Percentiles rank a stretch among this genome's conserved stretches.
phyloP scores from a whole-genome alignment of 2,888 invertebrate species.

The Arenicola marina region DNA sequence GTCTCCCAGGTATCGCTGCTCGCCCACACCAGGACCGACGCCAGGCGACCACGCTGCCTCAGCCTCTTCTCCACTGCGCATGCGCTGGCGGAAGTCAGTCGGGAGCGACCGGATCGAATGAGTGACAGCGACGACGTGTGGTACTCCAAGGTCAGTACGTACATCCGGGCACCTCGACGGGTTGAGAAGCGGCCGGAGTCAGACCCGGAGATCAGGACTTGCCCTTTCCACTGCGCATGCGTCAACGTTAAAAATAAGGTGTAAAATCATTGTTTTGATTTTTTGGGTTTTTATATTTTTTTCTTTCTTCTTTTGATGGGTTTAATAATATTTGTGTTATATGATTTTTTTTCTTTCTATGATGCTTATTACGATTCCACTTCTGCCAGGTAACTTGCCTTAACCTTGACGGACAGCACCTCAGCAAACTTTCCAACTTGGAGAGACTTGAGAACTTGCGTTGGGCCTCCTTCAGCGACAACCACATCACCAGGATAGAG shows the following conservation, averaged over 20 bases:
- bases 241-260: too few species aligned
- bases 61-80: constrained; percentile 39
- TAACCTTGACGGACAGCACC: constrained; percentile 55
- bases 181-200: too few species aligned
- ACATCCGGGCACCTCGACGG: neutral
- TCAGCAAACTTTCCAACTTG: constrained; percentile 57
- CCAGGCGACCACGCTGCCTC: constrained; percentile 45
- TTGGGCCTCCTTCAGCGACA: constrained; percentile 60
- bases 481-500: constrained; percentile 60
- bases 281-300: neutral
- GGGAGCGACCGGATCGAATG: constrained; percentile 47
- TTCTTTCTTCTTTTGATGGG: neutral
- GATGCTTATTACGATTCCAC: neutral
- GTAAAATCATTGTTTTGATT: too few species aligned
- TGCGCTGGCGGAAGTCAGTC: constrained; percentile 42
- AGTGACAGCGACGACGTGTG: constrained; percentile 50
- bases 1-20: constrained; percentile 54
- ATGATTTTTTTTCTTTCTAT: neutral
- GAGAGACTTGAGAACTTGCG: constrained; percentile 54
- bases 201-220: too few species aligned
- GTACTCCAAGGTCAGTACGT: constrained; percentile 45
- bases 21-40: constrained; percentile 50
- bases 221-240: too few species aligned
- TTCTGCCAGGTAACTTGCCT: constrained; percentile 53
- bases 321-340: constrained; percentile 1